Evolutionary conservation across 2,888 invertebrate genomes (phyloP).

Genomic region (Ennomos quercinarius): DNA sequence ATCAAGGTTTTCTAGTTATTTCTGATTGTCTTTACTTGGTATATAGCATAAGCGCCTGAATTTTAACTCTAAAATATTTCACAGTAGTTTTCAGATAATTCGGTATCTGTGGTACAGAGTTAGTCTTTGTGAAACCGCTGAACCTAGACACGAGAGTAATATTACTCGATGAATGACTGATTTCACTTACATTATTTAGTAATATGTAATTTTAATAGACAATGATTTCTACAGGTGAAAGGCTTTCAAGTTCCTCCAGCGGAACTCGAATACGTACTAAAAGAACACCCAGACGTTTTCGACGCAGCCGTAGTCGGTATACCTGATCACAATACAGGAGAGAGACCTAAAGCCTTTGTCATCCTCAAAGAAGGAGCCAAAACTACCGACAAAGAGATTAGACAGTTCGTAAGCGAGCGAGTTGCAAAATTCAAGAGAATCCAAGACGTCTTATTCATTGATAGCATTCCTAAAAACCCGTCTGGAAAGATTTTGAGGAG

Average conservation of each 20-base stretch:
- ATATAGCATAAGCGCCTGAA: too few relatives aligned
- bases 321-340: constrained; percentile 88
- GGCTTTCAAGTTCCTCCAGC: constrained; percentile 94
- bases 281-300: constrained; percentile 89
- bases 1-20: too few relatives aligned
- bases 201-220: too few relatives aligned
- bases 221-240: constrained; percentile 78
- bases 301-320: constrained; percentile 95
- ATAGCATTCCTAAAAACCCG: constrained; percentile 90
- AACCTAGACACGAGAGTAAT: too few relatives aligned
- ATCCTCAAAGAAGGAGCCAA: constrained; percentile 79
- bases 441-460: constrained; percentile 87
- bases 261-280: constrained; percentile 91
- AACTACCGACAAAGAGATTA: constrained; percentile 83
- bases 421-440: constrained; percentile 92
- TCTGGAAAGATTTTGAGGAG: constrained; percentile 92
- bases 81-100: too few relatives aligned
- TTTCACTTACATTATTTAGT: background rate
- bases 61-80: too few relatives aligned
- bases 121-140: too few relatives aligned
- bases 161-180: too few relatives aligned
- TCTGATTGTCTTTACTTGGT: too few relatives aligned
- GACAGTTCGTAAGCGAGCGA: constrained; percentile 86
- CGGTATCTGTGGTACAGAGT: too few relatives aligned
- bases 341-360: constrained; percentile 91